Conservation (phyloP, 92 coral and sea anemone species). For the Galaxea fascicularis region DNA sequence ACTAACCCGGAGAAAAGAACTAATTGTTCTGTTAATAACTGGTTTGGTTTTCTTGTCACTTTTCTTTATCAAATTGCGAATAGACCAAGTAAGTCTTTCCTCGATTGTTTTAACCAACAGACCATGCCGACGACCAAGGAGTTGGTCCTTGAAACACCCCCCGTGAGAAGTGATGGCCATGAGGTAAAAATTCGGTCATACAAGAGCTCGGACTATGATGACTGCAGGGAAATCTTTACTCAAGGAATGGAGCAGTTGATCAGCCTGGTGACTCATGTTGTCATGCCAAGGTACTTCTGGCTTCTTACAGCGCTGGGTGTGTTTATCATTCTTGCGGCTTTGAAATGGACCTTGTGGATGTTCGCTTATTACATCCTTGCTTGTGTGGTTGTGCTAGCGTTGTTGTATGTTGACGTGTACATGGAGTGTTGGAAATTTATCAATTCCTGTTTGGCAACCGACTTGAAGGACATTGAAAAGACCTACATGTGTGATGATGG, state of each 20-base stretch:
- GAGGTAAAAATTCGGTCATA: constrained; percentile 71
- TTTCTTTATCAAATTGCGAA: too few relatives aligned
- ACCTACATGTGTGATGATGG: constrained; percentile 65
- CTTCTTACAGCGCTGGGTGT: constrained; percentile 51
- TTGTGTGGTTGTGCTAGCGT: constrained; percentile 68
- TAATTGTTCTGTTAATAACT: too few relatives aligned
- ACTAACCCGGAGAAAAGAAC: too few relatives aligned
- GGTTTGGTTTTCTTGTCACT: too few relatives aligned
- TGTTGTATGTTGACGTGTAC: constrained; percentile 74
- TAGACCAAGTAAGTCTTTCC: too few relatives aligned
- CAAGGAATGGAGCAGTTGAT: constrained; percentile 75
- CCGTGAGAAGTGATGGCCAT: background rate
- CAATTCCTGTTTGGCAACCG: constrained; percentile 68
- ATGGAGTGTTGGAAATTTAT: constrained; percentile 62
- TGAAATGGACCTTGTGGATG: constrained; percentile 74
- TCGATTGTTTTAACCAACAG: background rate
- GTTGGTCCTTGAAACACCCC: background rate
- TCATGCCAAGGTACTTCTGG: constrained; percentile 70
- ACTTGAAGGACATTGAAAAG: constrained; percentile 71
- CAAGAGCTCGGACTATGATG: constrained; percentile 52
- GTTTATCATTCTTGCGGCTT: constrained; percentile 60
- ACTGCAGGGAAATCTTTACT: constrained; percentile 76
- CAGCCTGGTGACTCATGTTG: constrained; percentile 58
- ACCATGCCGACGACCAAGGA: background rate
- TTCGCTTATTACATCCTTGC: constrained; percentile 62